These are phyloP conservation scores for Argyresthia goedartella DNA, from an alignment of 2,888 invertebrate species.

Conservation along the genomic window DNA sequence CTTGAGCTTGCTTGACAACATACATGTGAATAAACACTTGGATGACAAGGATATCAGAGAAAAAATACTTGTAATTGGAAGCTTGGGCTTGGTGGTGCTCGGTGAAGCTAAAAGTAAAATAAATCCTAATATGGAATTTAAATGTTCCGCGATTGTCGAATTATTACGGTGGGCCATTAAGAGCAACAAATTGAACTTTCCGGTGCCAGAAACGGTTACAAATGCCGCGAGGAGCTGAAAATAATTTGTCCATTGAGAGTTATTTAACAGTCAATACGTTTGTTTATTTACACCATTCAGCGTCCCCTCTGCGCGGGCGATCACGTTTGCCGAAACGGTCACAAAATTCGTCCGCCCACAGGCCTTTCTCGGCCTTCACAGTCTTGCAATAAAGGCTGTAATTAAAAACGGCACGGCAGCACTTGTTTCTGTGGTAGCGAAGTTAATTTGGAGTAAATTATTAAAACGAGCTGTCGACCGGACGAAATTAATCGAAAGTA, in stretches of 20 bases:
- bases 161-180: neutral
- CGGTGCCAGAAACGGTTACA: constrained; percentile 24
- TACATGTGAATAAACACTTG: too few relatives aligned
- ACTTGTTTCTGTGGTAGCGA: constrained; percentile 22
- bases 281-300: constrained; percentile 38
- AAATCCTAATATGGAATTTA: too few relatives aligned
- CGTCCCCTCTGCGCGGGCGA: constrained; percentile 26
- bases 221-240: constrained; percentile 28
- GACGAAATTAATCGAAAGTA: constrained; percentile 52
- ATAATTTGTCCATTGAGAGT: constrained; percentile 42
- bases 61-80: too few relatives aligned
- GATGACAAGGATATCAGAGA: neutral
- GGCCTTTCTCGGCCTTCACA: constrained; percentile 22
- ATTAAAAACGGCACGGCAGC: constrained; percentile 17
- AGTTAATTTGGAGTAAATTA: constrained; percentile 38
- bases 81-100: too few relatives aligned
- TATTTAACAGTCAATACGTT: constrained; percentile 37
- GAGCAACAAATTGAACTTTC: constrained; percentile 10
- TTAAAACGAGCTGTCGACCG: constrained; percentile 50
- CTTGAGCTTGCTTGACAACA: too few relatives aligned
- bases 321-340: constrained; percentile 18
- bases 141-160: neutral
- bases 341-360: constrained; percentile 16
- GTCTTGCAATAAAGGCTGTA: constrained; percentile 19
- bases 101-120: too few relatives aligned